A percentile compares a stretch with the other conserved stretches of the same genome.
Conservation (phyloP, 2,888 invertebrate species). For the Perizoma flavofasciatum region DNA sequence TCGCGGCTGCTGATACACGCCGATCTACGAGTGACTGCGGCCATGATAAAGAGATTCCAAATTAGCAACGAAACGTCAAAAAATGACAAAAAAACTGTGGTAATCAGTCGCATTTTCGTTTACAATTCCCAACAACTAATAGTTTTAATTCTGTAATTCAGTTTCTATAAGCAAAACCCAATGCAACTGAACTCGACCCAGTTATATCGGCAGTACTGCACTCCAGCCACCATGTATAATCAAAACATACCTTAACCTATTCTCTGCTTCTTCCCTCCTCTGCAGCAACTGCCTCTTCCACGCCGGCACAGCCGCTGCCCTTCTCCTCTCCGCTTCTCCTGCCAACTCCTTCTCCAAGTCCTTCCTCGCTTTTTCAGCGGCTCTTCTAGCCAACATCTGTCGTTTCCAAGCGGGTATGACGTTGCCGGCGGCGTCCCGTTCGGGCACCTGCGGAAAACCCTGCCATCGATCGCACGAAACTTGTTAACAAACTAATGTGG, state of each 20-base stretch:
- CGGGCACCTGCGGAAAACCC: constrained; percentile 90
- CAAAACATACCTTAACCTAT: constrained; percentile 87
- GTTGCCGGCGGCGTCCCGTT: constrained; percentile 94
- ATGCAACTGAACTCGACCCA: too few species aligned
- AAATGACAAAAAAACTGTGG: too few species aligned
- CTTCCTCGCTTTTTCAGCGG: constrained; percentile 95
- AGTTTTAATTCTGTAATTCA: too few species aligned
- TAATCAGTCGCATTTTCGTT: too few species aligned
- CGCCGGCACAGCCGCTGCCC: constrained; percentile 94
- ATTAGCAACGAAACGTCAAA: too few species aligned
- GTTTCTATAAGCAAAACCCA: too few species aligned
- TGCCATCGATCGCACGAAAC: constrained; percentile 70
- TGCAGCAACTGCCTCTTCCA: constrained; percentile 97
- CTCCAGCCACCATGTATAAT: constrained; percentile 1
- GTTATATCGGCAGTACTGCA: neutral
- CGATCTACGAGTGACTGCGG: too few species aligned
- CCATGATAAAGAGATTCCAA: too few species aligned
- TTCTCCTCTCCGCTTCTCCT: constrained; percentile 92
- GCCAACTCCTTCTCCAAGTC: constrained; percentile 94
- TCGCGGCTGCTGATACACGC: too few species aligned
- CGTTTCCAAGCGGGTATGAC: constrained; percentile 97
- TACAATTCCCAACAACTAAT: too few species aligned
- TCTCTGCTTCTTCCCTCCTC: constrained; percentile 91
- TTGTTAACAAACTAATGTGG: constrained; percentile 38
- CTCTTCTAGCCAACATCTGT: constrained; percentile 97